A percentile compares a stretch with the other conserved stretches of the same genome.
Conservation (phyloP, 1,140 invertebrate genomes). For the Eufriesea mexicana region DNA sequence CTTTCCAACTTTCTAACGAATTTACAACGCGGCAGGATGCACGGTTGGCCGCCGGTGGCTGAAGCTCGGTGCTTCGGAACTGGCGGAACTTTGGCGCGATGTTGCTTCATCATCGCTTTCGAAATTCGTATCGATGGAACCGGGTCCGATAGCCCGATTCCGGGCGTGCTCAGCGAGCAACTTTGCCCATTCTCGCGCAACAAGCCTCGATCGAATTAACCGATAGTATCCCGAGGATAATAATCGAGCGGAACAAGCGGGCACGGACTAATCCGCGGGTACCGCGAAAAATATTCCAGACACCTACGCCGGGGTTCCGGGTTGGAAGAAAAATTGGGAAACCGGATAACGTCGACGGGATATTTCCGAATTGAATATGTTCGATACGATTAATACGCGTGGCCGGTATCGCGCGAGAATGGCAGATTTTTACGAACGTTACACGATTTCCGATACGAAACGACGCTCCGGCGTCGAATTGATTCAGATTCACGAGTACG, state of each 20-base stretch:
- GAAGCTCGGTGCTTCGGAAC: not conserved
- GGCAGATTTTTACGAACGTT: not conserved
- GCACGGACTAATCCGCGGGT: no score
- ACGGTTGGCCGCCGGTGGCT: not conserved
- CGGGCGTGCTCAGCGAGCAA: not conserved
- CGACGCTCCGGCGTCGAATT: not conserved
- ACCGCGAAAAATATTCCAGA: no score
- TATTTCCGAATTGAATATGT: no score
- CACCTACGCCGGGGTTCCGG: no score
- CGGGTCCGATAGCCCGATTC: not conserved
- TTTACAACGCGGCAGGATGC: not conserved
- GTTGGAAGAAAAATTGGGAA: no score
- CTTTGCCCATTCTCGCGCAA: conserved; percentile 13
- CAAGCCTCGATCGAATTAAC: conserved; percentile 11
- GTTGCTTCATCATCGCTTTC: not conserved
- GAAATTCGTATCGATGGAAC: conserved; percentile 7
- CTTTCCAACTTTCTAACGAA: not conserved
- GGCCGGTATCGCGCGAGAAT: no score
- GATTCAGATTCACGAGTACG: conserved; percentile 3
- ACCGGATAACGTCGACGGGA: no score
- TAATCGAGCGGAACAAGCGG: not conserved
- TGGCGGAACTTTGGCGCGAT: not conserved
- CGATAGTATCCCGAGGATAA: not conserved
- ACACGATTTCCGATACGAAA: no score
- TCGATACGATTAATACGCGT: no score